Base-by-base conservation (phyloP, 1,140 invertebrate genomes). In the Anoplolepis gracilipes region DNA sequence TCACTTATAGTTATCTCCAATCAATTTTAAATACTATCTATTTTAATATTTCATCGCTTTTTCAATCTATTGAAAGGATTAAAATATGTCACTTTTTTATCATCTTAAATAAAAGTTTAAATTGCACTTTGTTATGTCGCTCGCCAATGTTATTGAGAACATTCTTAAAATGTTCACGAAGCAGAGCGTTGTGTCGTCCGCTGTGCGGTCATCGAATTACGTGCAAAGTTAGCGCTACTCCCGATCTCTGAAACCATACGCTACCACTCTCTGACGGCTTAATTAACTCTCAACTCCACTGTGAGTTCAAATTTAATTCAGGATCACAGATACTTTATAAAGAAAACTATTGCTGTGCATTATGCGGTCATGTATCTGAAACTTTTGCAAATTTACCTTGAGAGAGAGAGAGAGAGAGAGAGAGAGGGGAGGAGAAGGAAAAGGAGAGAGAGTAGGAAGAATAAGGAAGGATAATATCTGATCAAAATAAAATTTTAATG, bases 121-220 rank as follows among this genome's bases (percentile, higher is more conserved):
- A 19, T 36, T 65, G 62, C 30, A 33, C 28, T 49, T 25, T 65
- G 59, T 78, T 36, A 33, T n/a, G n/a, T 55, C 22, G 28, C n/a
- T 53, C 7, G 42, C 2, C 22, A 1, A 67, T 53, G n/a, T 78
- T 65, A 67, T 53, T 30, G 76, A 53, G 30, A 78, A 53, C n/a
- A 16, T 53, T 53, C 42, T 67, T 53, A 78, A 78, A 78, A 67
- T 6, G 28, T 55, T 65, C 8, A 13, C 10, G 33, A 19, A 62
- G 39, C n/a, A 19, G 5, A 67, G 61, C n/a, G 42, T 42, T 19
- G 25, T 65, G 59, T 61, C 36, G 73, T 53, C 3, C 19, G 25
- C 61, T 78, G 30, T 53, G n/a, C n/a, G 30, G 42, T 67, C 61
- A 67, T 78, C 76, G 42, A 67, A 78, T 78, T 78, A 78, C 28